A percentile compares a stretch with the other conserved stretches of the same genome.
These are phyloP conservation scores for Peribatodes rhomboidaria DNA, from an alignment of 2,888 invertebrate species.

Conservation along the genomic window DNA sequence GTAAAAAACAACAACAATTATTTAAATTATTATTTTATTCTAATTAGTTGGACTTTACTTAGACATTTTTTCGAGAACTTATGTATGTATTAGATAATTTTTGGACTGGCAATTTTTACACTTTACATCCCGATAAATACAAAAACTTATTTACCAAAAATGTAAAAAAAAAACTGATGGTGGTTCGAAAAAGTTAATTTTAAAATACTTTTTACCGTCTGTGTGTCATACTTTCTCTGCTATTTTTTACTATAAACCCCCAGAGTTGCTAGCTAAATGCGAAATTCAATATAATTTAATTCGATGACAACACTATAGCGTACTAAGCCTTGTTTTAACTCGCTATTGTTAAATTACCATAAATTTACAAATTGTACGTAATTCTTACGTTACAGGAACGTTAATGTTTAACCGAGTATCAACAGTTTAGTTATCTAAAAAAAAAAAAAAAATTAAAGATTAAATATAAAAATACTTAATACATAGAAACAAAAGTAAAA, in stretches of 20 bases:
- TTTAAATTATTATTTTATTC: constrained; percentile 12
- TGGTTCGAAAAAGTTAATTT: constrained; percentile 18
- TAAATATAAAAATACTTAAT: no score
- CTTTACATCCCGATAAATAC: not conserved
- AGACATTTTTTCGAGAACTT: no score
- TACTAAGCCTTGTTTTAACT: not conserved
- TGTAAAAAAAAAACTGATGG: not conserved
- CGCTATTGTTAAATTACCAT: not conserved
- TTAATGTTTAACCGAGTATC: not conserved
- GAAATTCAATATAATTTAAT: not conserved
- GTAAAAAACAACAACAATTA: no score
- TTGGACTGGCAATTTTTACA: no score
- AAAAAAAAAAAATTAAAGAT: no score
- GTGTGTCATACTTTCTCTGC: constrained; percentile 9
- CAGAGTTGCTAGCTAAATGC: not conserved
- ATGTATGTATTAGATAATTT: no score
- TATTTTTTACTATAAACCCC: constrained; percentile 6
- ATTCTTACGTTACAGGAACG: not conserved
- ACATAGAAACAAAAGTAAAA: no score
- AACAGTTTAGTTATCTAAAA: constrained; percentile 15
- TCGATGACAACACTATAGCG: not conserved
- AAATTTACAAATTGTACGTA: no score
- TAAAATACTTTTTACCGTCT: constrained; percentile 7
- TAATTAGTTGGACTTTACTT: not conserved
- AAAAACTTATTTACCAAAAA: not conserved